Conservation (phyloP, 2,888 invertebrate species). For the Stenolophus ochropezus region DNA sequence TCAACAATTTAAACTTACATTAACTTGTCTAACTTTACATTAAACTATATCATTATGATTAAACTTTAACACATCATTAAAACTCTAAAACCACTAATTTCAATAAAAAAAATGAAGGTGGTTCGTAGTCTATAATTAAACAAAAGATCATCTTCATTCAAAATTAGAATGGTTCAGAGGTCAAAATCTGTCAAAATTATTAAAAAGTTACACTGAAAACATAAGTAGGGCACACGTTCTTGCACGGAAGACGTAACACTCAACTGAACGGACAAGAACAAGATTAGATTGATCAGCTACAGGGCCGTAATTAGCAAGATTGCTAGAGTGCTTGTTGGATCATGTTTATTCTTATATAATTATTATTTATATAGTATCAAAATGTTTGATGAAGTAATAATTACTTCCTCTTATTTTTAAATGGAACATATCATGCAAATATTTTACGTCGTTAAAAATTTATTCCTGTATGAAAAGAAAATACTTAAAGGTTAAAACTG, state of each 20-base stretch:
- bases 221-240: conserved; percentile 38
- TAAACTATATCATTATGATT: conserved; percentile 28
- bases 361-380: background rate
- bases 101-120: conserved; percentile 2
- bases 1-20: conserved; percentile 1
- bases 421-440: background rate
- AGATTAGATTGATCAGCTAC: conserved; percentile 29
- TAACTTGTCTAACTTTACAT: conserved; percentile 19
- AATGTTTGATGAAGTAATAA: background rate
- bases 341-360: background rate
- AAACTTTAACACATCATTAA: conserved; percentile 34
- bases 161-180: conserved; percentile 11
- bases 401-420: background rate
- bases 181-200: conserved; percentile 28
- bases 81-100: background rate
- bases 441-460: too few relatives aligned
- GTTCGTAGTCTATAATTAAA: conserved; percentile 2
- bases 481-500: too few relatives aligned
- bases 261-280: conserved; percentile 26
- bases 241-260: conserved; percentile 44
- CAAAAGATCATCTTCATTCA: conserved; percentile 15
- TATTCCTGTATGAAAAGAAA: too few relatives aligned
- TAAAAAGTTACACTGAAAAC: conserved; percentile 18
- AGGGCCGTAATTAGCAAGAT: conserved; percentile 22
- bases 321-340: background rate